Evolutionary conservation across 2,888 invertebrate genomes (phyloP).

Genomic region (Harpalus rubripes): DNA sequence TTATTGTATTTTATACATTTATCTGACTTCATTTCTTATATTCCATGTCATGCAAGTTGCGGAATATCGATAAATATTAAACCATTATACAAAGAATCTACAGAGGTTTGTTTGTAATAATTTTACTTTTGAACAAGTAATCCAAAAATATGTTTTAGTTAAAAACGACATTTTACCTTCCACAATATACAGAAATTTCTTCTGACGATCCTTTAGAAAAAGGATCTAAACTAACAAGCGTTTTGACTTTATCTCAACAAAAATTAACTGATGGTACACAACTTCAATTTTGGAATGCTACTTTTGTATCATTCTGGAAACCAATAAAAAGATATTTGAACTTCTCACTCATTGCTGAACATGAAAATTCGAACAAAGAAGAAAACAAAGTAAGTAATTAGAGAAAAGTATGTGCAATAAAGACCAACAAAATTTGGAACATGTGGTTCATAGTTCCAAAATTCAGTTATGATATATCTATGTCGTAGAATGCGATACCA

Average conservation of each 20-base stretch:
- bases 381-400: conserved; percentile 44
- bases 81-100: conserved; percentile 58
- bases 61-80: conserved; percentile 58
- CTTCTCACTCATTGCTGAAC: conserved; percentile 48
- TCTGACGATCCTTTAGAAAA: not conserved
- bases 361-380: conserved; percentile 40
- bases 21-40: conserved; percentile 65
- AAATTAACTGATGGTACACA: conserved; percentile 36
- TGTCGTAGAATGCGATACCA: too few species aligned
- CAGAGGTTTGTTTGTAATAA: conserved; percentile 26
- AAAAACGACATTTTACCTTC: conserved; percentile 10
- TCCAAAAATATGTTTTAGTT: not conserved
- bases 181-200: conserved; percentile 22
- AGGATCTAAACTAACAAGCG: conserved; percentile 21
- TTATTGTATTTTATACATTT: conserved; percentile 44
- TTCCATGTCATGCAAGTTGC: conserved; percentile 64
- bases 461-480: too few species aligned
- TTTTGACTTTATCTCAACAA: conserved; percentile 50
- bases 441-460: too few species aligned
- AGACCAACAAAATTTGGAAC: too few species aligned
- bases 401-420: too few species aligned
- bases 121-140: not conserved
- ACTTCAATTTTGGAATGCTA: conserved; percentile 62
- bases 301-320: conserved; percentile 30
- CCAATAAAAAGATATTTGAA: conserved; percentile 50